Percentiles rank a stretch among this genome's conserved stretches.
phyloP scores from a whole-genome alignment of 2,113 vertebrate species.

The Myrmecobius fasciatus region DNA sequence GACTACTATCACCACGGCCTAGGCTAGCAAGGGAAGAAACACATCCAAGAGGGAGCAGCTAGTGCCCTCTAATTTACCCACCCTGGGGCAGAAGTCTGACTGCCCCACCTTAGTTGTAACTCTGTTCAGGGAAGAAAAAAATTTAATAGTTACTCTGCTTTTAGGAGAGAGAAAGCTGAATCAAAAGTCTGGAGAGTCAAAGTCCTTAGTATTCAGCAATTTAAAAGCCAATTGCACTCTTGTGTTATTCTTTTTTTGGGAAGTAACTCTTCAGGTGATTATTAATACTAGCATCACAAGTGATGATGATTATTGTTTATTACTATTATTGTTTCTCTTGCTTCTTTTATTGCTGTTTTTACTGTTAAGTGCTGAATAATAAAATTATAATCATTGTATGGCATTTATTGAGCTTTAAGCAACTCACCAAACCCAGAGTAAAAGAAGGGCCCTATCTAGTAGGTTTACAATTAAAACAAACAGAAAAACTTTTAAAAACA shows the following conservation, averaged over 20 bases:
- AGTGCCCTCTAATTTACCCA: background rate
- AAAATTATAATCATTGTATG: constrained; percentile 49
- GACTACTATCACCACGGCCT: background rate
- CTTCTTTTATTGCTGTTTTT: constrained; percentile 9
- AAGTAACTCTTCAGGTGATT: background rate
- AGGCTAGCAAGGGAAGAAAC: background rate
- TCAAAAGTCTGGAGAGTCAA: background rate
- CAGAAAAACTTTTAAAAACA: constrained; percentile 13
- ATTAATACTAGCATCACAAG: constrained; percentile 4
- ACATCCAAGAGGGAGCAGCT: background rate
- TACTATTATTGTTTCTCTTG: constrained; percentile 10
- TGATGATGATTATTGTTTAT: background rate
- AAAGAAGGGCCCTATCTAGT: constrained; percentile 10
- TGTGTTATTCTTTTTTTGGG: background rate
- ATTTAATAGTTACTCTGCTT: background rate
- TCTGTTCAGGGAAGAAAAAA: background rate
- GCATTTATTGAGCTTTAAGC: constrained; percentile 23
- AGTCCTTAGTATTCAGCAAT: background rate
- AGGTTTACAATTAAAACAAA: constrained; percentile 32
- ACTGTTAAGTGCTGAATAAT: constrained; percentile 47
- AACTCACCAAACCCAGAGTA: constrained; percentile 37
- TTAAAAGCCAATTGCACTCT: background rate
- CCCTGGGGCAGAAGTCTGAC: background rate
- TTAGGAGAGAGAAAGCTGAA: background rate
- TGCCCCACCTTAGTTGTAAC: background rate